A percentile compares a stretch with the other conserved stretches of the same genome.
Conservation (phyloP, 1,140 invertebrate genomes). For the Paraescarpia echinospica region DNA sequence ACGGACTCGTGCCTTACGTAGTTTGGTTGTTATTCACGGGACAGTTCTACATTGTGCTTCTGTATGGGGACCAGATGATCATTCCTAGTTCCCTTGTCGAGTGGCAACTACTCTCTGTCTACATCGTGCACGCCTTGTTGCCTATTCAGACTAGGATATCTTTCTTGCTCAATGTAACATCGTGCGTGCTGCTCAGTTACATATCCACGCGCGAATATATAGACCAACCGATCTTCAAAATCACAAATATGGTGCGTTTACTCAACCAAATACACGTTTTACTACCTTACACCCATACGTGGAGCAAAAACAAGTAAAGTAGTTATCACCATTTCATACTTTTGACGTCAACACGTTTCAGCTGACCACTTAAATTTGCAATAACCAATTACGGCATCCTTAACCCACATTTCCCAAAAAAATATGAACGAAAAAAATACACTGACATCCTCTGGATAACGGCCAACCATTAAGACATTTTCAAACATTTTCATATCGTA, state of each 20-base stretch:
- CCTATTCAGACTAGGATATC: neutral
- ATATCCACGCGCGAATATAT: conserved; percentile 62
- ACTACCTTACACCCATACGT: neutral
- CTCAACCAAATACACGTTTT: neutral
- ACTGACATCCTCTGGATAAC: too few species aligned
- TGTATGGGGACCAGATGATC: neutral
- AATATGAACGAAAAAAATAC: too few species aligned
- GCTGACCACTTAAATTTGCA: too few species aligned
- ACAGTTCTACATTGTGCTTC: conserved; percentile 61
- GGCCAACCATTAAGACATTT: too few species aligned
- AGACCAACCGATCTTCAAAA: neutral
- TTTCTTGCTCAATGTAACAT: conserved; percentile 1
- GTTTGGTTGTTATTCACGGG: conserved; percentile 63
- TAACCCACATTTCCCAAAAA: too few species aligned
- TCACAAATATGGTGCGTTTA: neutral
- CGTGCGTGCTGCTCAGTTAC: neutral
- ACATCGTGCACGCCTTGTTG: neutral
- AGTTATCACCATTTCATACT: neutral
- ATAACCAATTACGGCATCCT: too few species aligned
- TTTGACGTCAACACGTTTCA: neutral
- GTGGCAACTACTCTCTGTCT: neutral
- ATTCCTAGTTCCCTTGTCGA: conserved; percentile 1
- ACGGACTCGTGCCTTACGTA: conserved; percentile 53
- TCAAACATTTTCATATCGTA: too few species aligned
- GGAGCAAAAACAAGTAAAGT: too few species aligned